Percentiles rank a stretch among this genome's conserved stretches.
phyloP scores from a whole-genome alignment of 2,113 vertebrate species.

The Pomatostomus ruficeps region DNA sequence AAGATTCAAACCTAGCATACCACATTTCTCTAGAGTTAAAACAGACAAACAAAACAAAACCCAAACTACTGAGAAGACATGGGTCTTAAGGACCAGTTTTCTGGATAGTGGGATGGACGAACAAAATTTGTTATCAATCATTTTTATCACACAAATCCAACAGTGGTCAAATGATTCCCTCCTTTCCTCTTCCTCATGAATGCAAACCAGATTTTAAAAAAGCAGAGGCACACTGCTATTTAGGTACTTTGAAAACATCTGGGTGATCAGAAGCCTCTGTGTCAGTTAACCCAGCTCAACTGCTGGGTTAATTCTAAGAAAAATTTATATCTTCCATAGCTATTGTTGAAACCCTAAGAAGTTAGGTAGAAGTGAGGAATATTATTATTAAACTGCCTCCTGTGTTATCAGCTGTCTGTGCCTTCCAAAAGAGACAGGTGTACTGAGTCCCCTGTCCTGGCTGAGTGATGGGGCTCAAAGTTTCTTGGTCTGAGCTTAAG shows the following conservation, averaged over 20 bases:
- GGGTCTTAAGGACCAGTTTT: background rate
- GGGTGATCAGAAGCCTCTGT: slow-evolving; percentile 12
- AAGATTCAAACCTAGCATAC: background rate
- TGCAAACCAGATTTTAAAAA: background rate
- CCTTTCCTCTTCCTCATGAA: background rate
- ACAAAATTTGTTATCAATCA: background rate
- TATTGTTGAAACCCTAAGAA: background rate
- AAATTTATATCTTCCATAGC: background rate
- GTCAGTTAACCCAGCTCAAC: background rate
- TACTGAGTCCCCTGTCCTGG: background rate
- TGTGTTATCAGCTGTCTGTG: background rate
- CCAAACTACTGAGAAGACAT: background rate
- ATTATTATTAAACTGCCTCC: background rate
- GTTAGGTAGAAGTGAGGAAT: background rate
- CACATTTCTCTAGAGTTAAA: background rate
- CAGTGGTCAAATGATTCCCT: background rate
- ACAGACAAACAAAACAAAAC: background rate
- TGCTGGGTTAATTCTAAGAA: slow-evolving; percentile 14
- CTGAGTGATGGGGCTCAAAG: background rate
- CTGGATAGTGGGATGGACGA: background rate
- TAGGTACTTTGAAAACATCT: slow-evolving; percentile 53
- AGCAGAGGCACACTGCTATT: background rate
- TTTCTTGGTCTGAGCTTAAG: background rate
- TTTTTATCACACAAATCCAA: background rate
- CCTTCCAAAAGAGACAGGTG: background rate